phyloP scores from a whole-genome alignment of 1,140 invertebrate species.

The Cydia amplana region DNA sequence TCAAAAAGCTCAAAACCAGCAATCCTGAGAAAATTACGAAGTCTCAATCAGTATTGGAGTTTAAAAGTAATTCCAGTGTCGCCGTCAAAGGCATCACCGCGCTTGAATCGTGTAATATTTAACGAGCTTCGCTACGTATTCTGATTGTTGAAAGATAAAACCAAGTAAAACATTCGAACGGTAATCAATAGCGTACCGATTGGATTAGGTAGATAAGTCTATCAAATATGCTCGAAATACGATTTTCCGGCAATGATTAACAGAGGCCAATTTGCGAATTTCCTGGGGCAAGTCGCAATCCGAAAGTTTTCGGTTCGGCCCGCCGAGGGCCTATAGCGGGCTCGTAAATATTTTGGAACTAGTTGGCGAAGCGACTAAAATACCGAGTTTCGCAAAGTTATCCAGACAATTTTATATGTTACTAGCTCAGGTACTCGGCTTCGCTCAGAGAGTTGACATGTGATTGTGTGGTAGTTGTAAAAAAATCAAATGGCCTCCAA shows the following conservation, averaged over 20 bases:
- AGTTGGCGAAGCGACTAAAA: conserved; percentile 10
- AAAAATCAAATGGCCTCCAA: too few species aligned
- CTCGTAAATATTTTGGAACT: conserved; percentile 27
- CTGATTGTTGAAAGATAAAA: background rate
- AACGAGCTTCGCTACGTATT: background rate
- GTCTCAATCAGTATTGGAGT: background rate
- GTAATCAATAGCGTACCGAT: conserved; percentile 12
- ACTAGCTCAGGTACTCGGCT: too few species aligned
- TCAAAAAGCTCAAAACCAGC: background rate
- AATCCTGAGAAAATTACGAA: background rate
- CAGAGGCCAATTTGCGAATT: conserved; percentile 27
- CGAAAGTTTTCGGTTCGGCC: conserved; percentile 24
- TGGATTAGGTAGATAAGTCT: conserved; percentile 4
- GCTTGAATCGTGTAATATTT: background rate
- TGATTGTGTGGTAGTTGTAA: too few species aligned
- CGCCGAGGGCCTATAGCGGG: background rate
- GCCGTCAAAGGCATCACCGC: background rate
- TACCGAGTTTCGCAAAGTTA: conserved; percentile 12
- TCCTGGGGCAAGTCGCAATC: conserved; percentile 10
- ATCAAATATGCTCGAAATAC: conserved; percentile 5
- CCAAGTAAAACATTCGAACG: conserved; percentile 4
- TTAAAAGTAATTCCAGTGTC: conserved; percentile 16
- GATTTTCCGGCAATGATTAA: conserved; percentile 13
- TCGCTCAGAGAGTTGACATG: too few species aligned
- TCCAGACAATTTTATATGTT: conserved; percentile 18